A percentile compares a stretch with the other conserved stretches of the same genome.
Evolutionary conservation across 1,140 invertebrate genomes (phyloP).

Genomic region (Cydia strobilella): DNA sequence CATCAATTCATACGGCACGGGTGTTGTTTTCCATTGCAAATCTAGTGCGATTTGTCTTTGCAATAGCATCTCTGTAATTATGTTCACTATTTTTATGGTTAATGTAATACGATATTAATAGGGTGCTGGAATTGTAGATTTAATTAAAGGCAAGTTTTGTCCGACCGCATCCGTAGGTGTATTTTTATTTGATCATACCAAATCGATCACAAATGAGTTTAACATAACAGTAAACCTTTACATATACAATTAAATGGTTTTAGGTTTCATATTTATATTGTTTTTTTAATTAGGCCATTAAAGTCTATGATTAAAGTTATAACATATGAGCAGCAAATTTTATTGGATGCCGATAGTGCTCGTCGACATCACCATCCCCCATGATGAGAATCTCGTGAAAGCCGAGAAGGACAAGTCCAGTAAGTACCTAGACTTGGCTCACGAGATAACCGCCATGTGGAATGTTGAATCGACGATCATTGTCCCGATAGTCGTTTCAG

Average conservation of each 20-base stretch:
- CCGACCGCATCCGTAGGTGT: not conserved
- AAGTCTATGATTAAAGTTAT: constrained; percentile 1
- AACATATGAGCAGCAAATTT: not conserved
- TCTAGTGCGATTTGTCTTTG: not conserved
- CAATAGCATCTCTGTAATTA: too few species aligned
- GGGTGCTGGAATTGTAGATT: not conserved
- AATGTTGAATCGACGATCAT: too few species aligned
- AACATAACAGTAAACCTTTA: not conserved
- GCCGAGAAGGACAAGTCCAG: too few species aligned
- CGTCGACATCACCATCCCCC: too few species aligned
- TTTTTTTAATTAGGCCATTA: not conserved
- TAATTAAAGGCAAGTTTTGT: not conserved
- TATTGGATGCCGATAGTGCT: too few species aligned
- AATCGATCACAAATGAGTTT: constrained; percentile 7
- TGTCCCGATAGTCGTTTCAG: too few species aligned
- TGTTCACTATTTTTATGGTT: not conserved
- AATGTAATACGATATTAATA: not conserved
- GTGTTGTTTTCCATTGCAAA: not conserved
- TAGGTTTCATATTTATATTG: not conserved
- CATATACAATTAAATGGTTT: not conserved
- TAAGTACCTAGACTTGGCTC: too few species aligned
- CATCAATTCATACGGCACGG: not conserved
- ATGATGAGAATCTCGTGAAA: too few species aligned
- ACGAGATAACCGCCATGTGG: too few species aligned
- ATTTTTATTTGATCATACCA: not conserved